These are phyloP conservation scores for Tamias sibiricus DNA, from an alignment of 2,113 vertebrate genomes.

Conservation along the genomic window DNA sequence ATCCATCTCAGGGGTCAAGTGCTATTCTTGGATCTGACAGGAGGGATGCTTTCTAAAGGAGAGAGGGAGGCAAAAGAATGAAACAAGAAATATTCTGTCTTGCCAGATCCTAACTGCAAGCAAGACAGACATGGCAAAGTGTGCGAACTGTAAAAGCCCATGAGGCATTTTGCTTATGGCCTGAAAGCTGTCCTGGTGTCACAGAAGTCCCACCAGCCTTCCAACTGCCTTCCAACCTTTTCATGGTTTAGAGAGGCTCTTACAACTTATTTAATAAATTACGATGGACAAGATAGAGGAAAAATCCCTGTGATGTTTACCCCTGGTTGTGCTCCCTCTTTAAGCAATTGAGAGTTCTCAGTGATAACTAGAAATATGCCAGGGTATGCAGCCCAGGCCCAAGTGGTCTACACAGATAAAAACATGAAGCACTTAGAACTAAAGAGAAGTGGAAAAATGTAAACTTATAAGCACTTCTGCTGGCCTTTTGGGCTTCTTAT, in stretches of 20 bases:
- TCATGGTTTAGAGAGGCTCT: background rate
- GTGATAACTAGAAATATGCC: rapidly evolving
- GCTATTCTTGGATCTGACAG: background rate
- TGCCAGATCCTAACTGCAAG: rapidly evolving
- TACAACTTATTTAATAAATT: background rate
- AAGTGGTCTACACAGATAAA: too few species aligned
- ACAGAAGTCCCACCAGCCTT: background rate
- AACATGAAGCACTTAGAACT: rapidly evolving
- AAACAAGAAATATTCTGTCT: background rate
- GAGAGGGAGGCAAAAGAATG: background rate
- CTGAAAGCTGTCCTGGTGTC: background rate
- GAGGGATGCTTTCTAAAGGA: background rate
- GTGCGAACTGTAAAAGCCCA: background rate
- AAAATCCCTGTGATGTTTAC: rapidly evolving
- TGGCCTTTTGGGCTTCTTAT: rapidly evolving
- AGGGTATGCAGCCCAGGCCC: background rate
- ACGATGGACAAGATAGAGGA: background rate
- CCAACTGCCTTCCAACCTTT: background rate
- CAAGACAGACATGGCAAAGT: rapidly evolving
- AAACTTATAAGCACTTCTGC: rapidly evolving
- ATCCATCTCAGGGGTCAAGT: rapidly evolving
- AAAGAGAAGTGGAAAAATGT: rapidly evolving
- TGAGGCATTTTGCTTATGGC: background rate
- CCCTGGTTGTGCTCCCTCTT: background rate
- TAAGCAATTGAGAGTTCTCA: background rate